Evolutionary conservation across 2,113 vertebrate species (phyloP).

Genomic region (Colinus virginianus): DNA sequence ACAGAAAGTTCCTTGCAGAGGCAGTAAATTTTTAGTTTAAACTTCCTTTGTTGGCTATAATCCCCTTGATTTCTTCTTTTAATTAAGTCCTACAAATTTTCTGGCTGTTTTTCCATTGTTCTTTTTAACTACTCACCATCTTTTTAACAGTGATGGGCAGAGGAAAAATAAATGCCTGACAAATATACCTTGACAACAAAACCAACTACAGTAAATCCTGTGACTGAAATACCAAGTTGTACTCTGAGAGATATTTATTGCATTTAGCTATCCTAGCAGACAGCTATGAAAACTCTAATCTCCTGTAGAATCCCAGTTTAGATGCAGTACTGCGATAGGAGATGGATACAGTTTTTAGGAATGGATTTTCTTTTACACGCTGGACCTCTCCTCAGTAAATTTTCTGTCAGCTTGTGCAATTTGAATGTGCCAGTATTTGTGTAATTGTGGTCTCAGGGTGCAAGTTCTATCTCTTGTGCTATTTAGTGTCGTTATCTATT

Average conservation of each 20-base stretch:
- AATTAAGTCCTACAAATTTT: conserved; percentile 51
- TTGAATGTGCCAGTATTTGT: not conserved
- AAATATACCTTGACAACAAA: conserved; percentile 29
- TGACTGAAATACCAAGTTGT: conserved; percentile 17
- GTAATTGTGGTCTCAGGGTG: not conserved
- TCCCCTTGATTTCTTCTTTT: conserved; percentile 46
- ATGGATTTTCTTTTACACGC: not conserved
- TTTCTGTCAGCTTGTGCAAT: not conserved
- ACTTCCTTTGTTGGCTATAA: conserved; percentile 39
- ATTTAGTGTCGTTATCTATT: not conserved
- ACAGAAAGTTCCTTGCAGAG: conserved; percentile 7
- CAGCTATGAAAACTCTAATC: conserved; percentile 33
- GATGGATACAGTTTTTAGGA: not conserved
- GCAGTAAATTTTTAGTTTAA: conserved; percentile 52
- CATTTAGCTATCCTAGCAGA: conserved; percentile 13
- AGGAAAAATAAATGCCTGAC: conserved; percentile 24
- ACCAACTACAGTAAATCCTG: conserved; percentile 35
- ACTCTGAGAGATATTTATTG: conserved; percentile 32
- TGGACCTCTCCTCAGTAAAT: not conserved
- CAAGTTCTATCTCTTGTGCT: not conserved
- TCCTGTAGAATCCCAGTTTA: conserved; percentile 28
- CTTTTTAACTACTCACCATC: conserved; percentile 20
- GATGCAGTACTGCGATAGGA: not conserved
- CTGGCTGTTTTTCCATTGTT: conserved; percentile 48
- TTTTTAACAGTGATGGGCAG: not conserved